phyloP scores from a whole-genome alignment of 1,140 invertebrate genomes.

The Belonocnema kinseyi region DNA sequence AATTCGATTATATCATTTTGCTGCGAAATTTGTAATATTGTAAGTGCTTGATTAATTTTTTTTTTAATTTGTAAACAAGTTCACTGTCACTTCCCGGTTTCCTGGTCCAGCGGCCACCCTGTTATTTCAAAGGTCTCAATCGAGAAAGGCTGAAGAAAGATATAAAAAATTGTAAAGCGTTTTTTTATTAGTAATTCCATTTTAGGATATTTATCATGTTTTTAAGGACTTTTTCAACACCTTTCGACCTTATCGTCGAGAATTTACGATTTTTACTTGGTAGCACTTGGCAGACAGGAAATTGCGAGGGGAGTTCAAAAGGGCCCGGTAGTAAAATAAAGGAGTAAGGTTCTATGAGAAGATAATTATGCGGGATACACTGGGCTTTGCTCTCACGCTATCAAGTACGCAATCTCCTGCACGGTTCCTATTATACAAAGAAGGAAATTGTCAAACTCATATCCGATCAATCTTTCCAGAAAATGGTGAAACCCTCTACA shows the following conservation, averaged over 20 bases:
- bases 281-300: not conserved
- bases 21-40: no score
- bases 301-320: not conserved
- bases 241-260: not conserved
- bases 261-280: not conserved
- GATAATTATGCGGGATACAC: slow-evolving; percentile 24
- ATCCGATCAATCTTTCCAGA: slow-evolving; percentile 14
- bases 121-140: no score
- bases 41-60: no score
- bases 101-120: no score
- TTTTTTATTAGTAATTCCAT: no score
- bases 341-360: not conserved
- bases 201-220: no score
- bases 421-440: slow-evolving; percentile 8
- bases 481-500: no score
- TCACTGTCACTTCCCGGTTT: no score
- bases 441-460: slow-evolving; percentile 44
- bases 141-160: no score
- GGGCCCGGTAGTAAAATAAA: slow-evolving; percentile 2
- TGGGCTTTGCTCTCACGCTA: slow-evolving; percentile 9
- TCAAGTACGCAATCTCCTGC: not conserved
- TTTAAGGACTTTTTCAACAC: not conserved
- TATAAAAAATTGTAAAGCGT: no score
- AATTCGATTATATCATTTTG: no score
- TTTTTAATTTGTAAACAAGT: no score